Percentiles rank a stretch among this genome's conserved stretches.
Evolutionary conservation across 2,113 vertebrate species (phyloP).

Genomic region (Nyctereutes procyonoides): DNA sequence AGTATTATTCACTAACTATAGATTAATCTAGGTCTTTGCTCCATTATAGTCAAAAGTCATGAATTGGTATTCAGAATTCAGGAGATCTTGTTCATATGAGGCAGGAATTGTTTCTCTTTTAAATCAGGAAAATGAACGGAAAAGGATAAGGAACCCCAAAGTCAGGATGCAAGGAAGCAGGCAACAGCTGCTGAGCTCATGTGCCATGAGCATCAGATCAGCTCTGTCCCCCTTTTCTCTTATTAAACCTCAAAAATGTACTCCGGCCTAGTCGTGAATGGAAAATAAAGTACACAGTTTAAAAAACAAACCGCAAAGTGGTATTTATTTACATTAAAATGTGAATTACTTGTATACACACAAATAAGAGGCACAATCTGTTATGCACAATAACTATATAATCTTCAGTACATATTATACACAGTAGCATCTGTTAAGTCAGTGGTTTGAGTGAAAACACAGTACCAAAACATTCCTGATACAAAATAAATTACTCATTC

Average conservation of each 20-base stretch:
- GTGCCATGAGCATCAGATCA: background rate
- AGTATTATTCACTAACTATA: background rate
- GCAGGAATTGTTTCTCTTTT: background rate
- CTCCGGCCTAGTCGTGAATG: background rate
- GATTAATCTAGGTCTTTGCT: background rate
- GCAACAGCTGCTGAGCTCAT: background rate
- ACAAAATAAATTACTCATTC: slow-evolving; percentile 83
- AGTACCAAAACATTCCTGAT: slow-evolving; percentile 72
- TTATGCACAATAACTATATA: slow-evolving; percentile 58
- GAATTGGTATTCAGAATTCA: background rate
- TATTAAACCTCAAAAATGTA: background rate
- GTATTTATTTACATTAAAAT: slow-evolving; percentile 74
- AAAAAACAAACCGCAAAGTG: slow-evolving; percentile 74
- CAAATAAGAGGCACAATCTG: slow-evolving; percentile 69
- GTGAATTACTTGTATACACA: slow-evolving; percentile 54
- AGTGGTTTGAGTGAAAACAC: slow-evolving; percentile 73
- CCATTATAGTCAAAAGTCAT: background rate
- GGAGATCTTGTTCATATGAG: background rate
- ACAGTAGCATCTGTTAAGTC: slow-evolving; percentile 50
- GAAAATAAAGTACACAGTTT: slow-evolving; percentile 57
- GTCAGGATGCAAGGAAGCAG: background rate
- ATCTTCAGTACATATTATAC: slow-evolving; percentile 43
- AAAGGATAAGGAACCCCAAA: background rate
- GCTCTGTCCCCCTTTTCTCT: background rate
- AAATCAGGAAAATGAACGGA: background rate